Evolutionary conservation across 1,140 invertebrate species (phyloP), one percentile per base, ranked within the genome.

Genomic region (Caenorhabditis latens): DNA sequence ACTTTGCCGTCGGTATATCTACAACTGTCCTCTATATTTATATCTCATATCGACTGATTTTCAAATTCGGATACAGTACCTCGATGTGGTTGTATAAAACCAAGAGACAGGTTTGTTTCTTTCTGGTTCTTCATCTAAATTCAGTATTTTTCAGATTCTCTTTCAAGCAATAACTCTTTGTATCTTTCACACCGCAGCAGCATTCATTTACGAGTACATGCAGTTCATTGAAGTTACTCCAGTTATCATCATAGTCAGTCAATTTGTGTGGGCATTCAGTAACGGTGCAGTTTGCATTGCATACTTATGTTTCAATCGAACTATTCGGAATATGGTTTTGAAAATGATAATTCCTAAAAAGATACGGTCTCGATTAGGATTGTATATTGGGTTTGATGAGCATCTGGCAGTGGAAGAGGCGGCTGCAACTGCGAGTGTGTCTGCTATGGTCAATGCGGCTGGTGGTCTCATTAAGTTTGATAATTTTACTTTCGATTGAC

Each of bases 41-140:
- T 46, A 43, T 71, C 8, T 71, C 65, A 8, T 71, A 71, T 19
- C 42, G 65, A 19, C 16, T 71, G 9, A 71, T 71, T 46, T 71
- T 43, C 42, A 71, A 71, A 19, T 71, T 43, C 19, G 65, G 65
- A 5, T 71, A 71, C 16, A 32, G 40, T 1, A 71, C 65, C 14
- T 65, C 42, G 4, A 86, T 46, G 50, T 63, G 75, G 61, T 58
- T 50, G 19, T 82, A 50, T 42, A 82, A 61, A 48, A 57, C 50
- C 24, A 86, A 86, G 21, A 46, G 65, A 71, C 65, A 71, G 65
- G 65, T 71, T 19, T 21, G 24, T 40, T 7, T 16, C 19, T 19
- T n/a, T 58, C 13, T 58, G 55, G 1, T 19, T 14, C 19, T 58
- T 11, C 19, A 58, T 9, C 50, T 53, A 53, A 16, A 9, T 13